A percentile compares a stretch with the other conserved stretches of the same genome.
Conservation (phyloP, 2,888 invertebrate genomes). For the Pristionchus arcanus region DNA sequence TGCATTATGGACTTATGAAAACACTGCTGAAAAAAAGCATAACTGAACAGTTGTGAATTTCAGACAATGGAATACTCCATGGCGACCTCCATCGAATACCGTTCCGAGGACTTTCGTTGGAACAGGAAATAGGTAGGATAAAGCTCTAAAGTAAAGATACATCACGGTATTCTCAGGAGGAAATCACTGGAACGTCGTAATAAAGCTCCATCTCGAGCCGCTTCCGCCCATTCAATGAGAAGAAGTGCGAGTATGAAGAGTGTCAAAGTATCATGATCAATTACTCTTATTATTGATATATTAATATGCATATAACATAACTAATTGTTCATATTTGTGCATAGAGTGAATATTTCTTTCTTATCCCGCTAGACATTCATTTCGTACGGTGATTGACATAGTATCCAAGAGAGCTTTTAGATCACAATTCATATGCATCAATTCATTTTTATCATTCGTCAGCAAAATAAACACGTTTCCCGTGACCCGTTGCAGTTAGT, state of each 20-base stretch:
- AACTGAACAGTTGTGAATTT: neutral
- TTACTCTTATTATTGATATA: neutral
- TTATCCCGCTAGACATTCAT: neutral
- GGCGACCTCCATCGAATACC: slow-evolving; percentile 48
- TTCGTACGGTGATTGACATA: slow-evolving; percentile 25
- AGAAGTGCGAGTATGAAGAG: slow-evolving; percentile 48
- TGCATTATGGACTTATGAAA: neutral
- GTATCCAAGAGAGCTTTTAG: slow-evolving; percentile 19
- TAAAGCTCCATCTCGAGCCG: neutral
- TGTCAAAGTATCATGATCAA: neutral
- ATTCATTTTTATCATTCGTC: slow-evolving; percentile 2
- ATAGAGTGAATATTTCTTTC: neutral
- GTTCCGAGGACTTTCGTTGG: slow-evolving; percentile 35
- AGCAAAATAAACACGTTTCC: slow-evolving; percentile 24
- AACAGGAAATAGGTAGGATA: slow-evolving; percentile 16
- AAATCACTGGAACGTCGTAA: slow-evolving; percentile 50
- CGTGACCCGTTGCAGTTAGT: neutral
- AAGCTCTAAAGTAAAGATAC: neutral
- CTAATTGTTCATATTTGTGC: too few relatives aligned
- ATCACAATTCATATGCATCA: slow-evolving; percentile 29
- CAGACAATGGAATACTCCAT: slow-evolving; percentile 45
- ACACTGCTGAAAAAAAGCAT: too few relatives aligned
- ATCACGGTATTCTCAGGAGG: neutral
- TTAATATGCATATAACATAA: neutral
- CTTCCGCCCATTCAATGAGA: slow-evolving; percentile 42